Percentiles rank a stretch among this genome's conserved stretches.
These are phyloP conservation scores for Hypanus sabinus DNA, from an alignment of 2,113 vertebrate species.

Conservation along the genomic window DNA sequence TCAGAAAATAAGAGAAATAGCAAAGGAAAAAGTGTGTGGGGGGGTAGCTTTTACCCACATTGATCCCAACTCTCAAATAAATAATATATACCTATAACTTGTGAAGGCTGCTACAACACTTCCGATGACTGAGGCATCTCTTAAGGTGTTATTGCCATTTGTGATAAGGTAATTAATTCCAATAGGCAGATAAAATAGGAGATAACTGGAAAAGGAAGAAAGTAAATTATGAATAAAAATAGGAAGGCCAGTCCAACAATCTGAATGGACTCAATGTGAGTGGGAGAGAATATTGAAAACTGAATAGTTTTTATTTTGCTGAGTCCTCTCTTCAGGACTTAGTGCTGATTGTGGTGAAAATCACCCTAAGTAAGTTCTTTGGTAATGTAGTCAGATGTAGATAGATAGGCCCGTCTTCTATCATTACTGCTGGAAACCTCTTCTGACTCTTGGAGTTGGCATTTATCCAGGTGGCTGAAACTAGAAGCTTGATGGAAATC, in stretches of 20 bases:
- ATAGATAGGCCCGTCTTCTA: not conserved
- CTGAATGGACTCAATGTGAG: not conserved
- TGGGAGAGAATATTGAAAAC: not conserved
- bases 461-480: not conserved
- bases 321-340: not conserved
- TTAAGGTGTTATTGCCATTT: conserved; percentile 8
- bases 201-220: not conserved
- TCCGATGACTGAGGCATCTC: not conserved
- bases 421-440: not conserved
- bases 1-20: not conserved
- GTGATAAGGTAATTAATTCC: not conserved
- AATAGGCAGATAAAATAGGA: not conserved
- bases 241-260: not conserved
- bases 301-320: not conserved
- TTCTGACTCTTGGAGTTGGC: not conserved
- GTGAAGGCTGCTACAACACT: not conserved
- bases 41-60: not conserved
- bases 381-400: not conserved
- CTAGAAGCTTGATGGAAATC: not conserved
- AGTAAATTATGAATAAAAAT: not conserved
- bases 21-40: not conserved
- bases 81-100: not conserved
- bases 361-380: not conserved
- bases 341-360: conserved; percentile 2
- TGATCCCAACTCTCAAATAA: not conserved